Conservation (phyloP, 2,113 vertebrate genomes). For the Excalfactoria chinensis region DNA sequence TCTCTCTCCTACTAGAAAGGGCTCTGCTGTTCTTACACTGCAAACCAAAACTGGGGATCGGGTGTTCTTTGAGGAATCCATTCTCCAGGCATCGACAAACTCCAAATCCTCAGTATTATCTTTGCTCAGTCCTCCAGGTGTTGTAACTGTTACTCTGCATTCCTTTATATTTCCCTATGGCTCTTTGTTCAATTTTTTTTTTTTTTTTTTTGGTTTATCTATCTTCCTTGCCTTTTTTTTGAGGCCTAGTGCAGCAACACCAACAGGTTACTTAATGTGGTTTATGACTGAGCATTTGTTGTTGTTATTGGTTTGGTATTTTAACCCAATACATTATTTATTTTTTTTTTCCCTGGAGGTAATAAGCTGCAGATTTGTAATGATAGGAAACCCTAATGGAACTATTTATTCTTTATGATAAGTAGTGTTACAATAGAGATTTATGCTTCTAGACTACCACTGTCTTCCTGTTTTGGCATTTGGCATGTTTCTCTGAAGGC, state of each 20-base stretch:
- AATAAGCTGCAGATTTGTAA: background rate
- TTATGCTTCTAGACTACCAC: background rate
- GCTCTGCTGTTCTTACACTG: background rate
- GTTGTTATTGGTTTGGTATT: background rate
- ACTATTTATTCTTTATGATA: background rate
- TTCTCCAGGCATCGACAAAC: background rate
- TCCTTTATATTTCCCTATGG: background rate
- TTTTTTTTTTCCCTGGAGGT: background rate
- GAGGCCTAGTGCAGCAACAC: background rate
- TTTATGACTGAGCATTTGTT: background rate
- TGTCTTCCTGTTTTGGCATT: background rate
- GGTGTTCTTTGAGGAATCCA: background rate
- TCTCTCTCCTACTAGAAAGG: background rate
- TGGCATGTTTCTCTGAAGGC: background rate
- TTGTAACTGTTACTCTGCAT: background rate
- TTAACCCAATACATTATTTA: background rate
- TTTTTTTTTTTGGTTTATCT: background rate
- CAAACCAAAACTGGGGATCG: background rate
- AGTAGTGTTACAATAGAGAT: background rate
- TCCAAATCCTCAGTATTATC: background rate
- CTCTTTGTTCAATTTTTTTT: background rate
- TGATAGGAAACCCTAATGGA: background rate
- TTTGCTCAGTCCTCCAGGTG: background rate
- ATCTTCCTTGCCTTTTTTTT: background rate
- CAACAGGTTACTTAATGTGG: background rate